Conservation (phyloP, 2,113 vertebrate species). For the Isurus oxyrinchus region DNA sequence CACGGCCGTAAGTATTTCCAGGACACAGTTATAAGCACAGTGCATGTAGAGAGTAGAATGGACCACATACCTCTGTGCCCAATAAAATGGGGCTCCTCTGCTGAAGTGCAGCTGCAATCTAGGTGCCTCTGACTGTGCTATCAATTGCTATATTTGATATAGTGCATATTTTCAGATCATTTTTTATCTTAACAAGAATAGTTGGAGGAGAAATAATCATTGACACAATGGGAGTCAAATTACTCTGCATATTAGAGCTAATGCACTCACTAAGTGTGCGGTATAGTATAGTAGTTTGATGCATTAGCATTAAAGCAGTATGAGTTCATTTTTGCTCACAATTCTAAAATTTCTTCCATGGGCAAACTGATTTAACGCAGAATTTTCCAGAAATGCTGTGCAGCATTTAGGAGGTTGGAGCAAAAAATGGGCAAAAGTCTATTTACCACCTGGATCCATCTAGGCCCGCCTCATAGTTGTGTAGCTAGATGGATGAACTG, state of each 20-base stretch:
- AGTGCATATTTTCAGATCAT: not conserved
- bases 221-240: not conserved
- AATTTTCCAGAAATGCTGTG: not conserved
- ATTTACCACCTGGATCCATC: not conserved
- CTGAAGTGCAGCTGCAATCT: not conserved
- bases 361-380: not conserved
- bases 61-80: not conserved
- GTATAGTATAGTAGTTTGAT: not conserved
- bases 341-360: not conserved
- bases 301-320: not conserved
- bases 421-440: not conserved
- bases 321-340: not conserved
- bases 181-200: not conserved
- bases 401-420: not conserved
- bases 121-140: not conserved
- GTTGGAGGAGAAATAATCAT: not conserved
- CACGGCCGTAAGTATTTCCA: not conserved
- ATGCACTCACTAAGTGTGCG: not conserved
- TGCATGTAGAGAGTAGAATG: not conserved
- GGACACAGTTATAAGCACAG: not conserved
- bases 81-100: not conserved
- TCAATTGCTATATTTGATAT: not conserved
- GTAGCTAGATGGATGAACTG: not conserved
- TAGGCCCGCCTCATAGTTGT: not conserved
- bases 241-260: not conserved